phyloP scores from a whole-genome alignment of 2,888 invertebrate genomes.

The Willowsia nigromaculata region DNA sequence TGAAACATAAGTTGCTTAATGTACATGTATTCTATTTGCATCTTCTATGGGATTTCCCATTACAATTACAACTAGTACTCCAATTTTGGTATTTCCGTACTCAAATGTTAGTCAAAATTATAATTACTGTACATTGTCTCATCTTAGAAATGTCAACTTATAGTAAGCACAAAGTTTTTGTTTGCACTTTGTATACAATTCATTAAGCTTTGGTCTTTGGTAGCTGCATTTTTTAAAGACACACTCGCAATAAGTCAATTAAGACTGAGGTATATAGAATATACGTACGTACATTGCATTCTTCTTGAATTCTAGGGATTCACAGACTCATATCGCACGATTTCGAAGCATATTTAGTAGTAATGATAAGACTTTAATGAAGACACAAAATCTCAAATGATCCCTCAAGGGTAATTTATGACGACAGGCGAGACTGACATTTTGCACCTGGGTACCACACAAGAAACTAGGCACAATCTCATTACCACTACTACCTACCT shows the following conservation, averaged over 20 bases:
- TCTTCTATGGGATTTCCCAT: background rate
- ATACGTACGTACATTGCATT: background rate
- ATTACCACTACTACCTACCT: background rate
- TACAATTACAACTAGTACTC: background rate
- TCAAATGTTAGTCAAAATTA: background rate
- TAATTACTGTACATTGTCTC: slow-evolving; percentile 32
- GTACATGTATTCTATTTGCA: background rate
- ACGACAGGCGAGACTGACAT: slow-evolving; percentile 59
- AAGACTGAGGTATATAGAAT: too few species aligned
- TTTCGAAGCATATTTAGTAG: slow-evolving; percentile 11
- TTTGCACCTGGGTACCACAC: slow-evolving; percentile 62
- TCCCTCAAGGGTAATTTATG: slow-evolving; percentile 66
- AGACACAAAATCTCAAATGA: slow-evolving; percentile 62
- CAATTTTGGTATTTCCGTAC: slow-evolving; percentile 14
- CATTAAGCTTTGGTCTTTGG: background rate
- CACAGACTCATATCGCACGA: background rate
- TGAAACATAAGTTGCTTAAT: background rate
- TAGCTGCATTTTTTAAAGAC: slow-evolving; percentile 1
- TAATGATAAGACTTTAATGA: slow-evolving; percentile 62
- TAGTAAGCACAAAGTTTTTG: background rate
- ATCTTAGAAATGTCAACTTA: slow-evolving; percentile 24
- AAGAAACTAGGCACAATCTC: too few species aligned
- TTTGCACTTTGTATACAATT: slow-evolving; percentile 12
- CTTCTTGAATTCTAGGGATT: background rate
- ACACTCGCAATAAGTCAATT: too few species aligned